phyloP scores from a whole-genome alignment of 2,888 invertebrate genomes.

The Cloeon dipterum region DNA sequence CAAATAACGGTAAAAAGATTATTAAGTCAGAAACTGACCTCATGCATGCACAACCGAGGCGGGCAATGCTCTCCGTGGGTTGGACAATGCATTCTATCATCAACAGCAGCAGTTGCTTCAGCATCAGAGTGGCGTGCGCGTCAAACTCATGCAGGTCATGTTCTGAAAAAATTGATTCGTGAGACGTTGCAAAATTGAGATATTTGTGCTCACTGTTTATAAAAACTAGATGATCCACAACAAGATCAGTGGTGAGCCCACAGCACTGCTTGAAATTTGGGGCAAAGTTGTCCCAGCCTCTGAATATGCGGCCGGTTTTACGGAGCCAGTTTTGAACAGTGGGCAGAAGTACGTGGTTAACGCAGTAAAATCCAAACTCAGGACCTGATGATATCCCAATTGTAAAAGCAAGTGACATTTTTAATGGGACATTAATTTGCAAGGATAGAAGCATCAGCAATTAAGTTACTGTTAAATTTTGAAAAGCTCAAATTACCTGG shows the following conservation, averaged over 20 bases:
- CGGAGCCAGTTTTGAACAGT: conserved; percentile 86
- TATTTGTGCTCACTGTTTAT: conserved; percentile 21
- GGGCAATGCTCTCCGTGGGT: conserved; percentile 69
- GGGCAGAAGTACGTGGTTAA: conserved; percentile 76
- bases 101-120: conserved; percentile 65
- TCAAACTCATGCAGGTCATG: conserved; percentile 6
- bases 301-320: conserved; percentile 30
- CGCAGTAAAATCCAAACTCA: conserved; percentile 73
- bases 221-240: conserved; percentile 63
- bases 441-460: no score
- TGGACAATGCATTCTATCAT: conserved; percentile 79
- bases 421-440: background rate
- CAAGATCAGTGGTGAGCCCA: conserved; percentile 74
- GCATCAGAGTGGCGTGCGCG: conserved; percentile 36
- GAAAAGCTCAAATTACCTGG: conserved; percentile 27
- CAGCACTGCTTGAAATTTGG: conserved; percentile 89
- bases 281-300: conserved; percentile 51
- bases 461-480: no score
- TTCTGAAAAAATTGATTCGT: background rate
- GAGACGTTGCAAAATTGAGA: no score
- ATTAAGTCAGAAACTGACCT: conserved; percentile 18
- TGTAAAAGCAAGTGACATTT: background rate
- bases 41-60: conserved; percentile 80
- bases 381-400: conserved; percentile 31
- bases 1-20: no score